Conservation (phyloP, 2,888 invertebrate genomes). For the Petrophora chlorosata region DNA sequence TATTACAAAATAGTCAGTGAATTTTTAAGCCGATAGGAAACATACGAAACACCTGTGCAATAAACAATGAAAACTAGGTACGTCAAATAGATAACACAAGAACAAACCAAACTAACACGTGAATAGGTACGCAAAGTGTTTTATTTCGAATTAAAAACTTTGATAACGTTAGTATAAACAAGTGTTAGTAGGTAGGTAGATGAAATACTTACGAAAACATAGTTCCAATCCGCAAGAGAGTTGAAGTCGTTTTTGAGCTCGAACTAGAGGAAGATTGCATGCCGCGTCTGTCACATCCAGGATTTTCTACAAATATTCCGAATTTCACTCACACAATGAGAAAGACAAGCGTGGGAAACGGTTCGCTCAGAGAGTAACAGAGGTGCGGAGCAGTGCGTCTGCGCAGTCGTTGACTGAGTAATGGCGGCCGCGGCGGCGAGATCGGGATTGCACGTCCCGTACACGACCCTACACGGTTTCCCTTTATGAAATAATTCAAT, state of each 20-base stretch:
- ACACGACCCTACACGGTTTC: conserved; percentile 59
- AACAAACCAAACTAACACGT: conserved; percentile 9
- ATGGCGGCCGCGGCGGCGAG: conserved; percentile 37
- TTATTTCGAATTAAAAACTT: conserved; percentile 16
- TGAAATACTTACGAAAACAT: conserved; percentile 36
- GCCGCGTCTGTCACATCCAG: conserved; percentile 13
- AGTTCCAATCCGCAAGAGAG: conserved; percentile 21
- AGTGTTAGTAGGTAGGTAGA: not conserved
- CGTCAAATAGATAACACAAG: conserved; percentile 11
- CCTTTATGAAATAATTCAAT: conserved; percentile 59
- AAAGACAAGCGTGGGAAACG: conserved; percentile 2
- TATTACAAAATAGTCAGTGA: conserved; percentile 4
- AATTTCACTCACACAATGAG: conserved; percentile 24
- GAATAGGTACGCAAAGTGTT: conserved; percentile 8
- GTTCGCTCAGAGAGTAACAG: conserved; percentile 38
- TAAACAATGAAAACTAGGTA: conserved; percentile 22
- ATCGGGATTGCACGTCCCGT: conserved; percentile 61
- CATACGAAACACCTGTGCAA: conserved; percentile 13
- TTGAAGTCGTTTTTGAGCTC: conserved; percentile 8
- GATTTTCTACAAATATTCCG: conserved; percentile 4
- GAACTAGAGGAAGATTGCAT: conserved; percentile 21
- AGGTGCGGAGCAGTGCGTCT: conserved; percentile 50
- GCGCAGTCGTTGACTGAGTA: conserved; percentile 62
- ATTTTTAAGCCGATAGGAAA: conserved; percentile 9
- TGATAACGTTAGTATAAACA: conserved; percentile 14